Evolutionary conservation across 2,113 vertebrate genomes (phyloP).

Genomic region (Thermophis baileyi): DNA sequence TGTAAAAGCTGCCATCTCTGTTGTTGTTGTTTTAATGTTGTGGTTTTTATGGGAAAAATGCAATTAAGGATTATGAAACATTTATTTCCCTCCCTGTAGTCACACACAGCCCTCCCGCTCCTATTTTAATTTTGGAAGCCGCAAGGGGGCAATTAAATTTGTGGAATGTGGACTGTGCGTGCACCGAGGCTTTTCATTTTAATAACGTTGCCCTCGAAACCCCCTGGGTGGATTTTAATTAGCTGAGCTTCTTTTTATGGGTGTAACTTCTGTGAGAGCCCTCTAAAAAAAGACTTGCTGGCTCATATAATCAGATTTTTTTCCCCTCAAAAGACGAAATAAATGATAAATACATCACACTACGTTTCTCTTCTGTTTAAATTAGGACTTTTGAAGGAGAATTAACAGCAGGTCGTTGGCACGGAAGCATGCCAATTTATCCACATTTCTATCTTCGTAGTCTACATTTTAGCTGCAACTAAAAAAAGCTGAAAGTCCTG

Average conservation of each 20-base stretch:
- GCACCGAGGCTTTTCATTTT: neutral
- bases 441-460: too few species aligned
- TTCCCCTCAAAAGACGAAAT: neutral
- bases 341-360: neutral
- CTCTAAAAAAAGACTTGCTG: neutral
- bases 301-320: neutral
- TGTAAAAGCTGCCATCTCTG: neutral
- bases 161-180: too few species aligned
- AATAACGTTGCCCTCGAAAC: neutral
- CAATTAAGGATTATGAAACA: neutral
- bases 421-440: neutral
- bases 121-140: neutral
- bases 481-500: neutral
- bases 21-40: neutral
- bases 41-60: neutral
- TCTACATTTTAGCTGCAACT: neutral
- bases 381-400: neutral
- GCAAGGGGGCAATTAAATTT: neutral
- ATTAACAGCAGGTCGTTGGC: too few species aligned
- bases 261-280: neutral
- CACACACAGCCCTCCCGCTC: neutral
- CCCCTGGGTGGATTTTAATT: neutral
- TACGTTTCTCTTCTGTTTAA: neutral
- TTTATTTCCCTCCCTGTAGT: neutral
- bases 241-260: neutral